phyloP scores from a whole-genome alignment of 2,797 vertebrate genomes.

The Gephyroberyx darwinii region DNA sequence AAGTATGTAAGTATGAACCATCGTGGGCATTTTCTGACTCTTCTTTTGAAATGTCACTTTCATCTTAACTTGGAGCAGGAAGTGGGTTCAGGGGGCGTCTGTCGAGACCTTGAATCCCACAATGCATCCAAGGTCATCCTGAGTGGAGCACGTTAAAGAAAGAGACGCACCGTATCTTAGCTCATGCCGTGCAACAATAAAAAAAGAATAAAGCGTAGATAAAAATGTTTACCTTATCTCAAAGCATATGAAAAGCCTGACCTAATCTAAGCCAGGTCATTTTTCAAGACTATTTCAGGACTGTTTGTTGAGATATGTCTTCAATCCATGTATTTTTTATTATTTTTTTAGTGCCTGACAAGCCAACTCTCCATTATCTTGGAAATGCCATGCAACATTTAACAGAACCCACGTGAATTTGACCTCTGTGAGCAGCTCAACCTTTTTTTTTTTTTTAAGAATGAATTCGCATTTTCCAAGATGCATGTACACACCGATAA shows the following conservation, averaged over 20 bases:
- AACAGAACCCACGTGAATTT: neutral
- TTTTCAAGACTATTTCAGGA: neutral
- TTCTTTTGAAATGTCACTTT: constrained; percentile 57
- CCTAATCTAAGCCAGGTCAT: too few species aligned
- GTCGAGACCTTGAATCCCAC: constrained; percentile 18
- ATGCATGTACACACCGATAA: neutral
- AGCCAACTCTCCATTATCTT: neutral
- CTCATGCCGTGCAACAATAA: constrained; percentile 8
- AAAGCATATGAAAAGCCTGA: neutral
- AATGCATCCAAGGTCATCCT: neutral
- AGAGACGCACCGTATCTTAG: constrained; percentile 10
- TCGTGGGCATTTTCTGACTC: constrained; percentile 27
- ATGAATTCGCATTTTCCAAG: constrained; percentile 1
- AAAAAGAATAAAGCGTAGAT: constrained; percentile 10
- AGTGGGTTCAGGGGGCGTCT: constrained; percentile 34
- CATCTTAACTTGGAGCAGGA: constrained; percentile 1
- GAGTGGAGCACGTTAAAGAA: constrained; percentile 9
- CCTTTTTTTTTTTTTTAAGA: neutral
- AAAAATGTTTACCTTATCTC: constrained; percentile 11
- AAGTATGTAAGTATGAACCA: constrained; percentile 46
- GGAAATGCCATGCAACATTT: neutral
- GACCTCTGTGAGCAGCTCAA: neutral
- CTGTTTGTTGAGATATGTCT: constrained; percentile 6
- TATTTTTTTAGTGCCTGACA: neutral
- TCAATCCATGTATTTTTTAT: neutral